Evolutionary conservation across 37 sponge, comb jelly and placozoan species (phyloP), one percentile per base, ranked within the genome.

Genomic region (Agelas oroides): DNA sequence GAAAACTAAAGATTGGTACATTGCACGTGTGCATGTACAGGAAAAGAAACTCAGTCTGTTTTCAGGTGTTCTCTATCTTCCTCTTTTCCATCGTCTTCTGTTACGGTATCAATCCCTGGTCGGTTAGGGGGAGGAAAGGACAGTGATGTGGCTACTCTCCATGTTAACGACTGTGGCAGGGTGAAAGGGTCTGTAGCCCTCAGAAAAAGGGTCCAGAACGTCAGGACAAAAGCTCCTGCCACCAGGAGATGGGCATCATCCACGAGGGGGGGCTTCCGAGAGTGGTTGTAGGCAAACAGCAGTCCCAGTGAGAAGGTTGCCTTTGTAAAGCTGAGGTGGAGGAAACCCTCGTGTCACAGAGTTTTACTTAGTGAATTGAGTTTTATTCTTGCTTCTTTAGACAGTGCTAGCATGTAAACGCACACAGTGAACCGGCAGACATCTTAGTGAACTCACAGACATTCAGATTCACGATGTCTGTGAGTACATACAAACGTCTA

Each of bases 261-360:
- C 11, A 64, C 52, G 8, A 65, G 27, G 3, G 67, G 76, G 3
- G 46, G 6, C 3, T 46, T 8, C 38, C 59, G 31, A 3, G 38
- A 54, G 25, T 66, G 68, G 38, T 84, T 76, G 64, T 65, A 76
- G 15, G 84, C 84, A 28, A 67, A 53, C 36, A 84, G 16, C 3
- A 57, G 35, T 0, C 64, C 84, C 24, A 75, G 67, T 33, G 40
- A n/a, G 40, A 84, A 75, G 31, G 76, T 55, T 1, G 84, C 61
- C 53, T 84, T 84, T 23, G 84, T 84, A 24, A 66, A 54, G 40
- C 84, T 84, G 67, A 31, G 60, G 3, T 68, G 35, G 20, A 31
- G 35, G 20, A 32, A 33, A 33, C 5, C 68, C 27, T 64, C 65
- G n/a, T 30, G 13, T 18, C 65, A 64, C n/a, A n/a, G n/a, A 46